Conservation (phyloP, 2,113 vertebrate species). For the Erpornis zantholeuca region DNA sequence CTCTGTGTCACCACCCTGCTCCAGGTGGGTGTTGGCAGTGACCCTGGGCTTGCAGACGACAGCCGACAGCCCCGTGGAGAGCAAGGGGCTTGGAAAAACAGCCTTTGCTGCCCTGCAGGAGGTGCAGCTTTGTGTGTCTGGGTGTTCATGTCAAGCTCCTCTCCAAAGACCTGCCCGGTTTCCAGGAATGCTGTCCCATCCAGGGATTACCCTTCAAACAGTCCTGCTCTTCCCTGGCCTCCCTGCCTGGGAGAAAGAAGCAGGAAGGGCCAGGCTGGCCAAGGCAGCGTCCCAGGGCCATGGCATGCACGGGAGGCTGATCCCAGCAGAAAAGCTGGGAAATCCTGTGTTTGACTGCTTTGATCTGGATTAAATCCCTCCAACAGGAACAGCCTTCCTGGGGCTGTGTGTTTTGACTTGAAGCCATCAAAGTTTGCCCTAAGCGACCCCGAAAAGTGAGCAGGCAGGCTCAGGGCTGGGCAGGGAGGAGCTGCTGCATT, state of each 20-base stretch:
- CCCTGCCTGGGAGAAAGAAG: neutral
- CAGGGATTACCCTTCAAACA: neutral
- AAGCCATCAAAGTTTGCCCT: neutral
- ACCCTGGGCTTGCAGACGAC: no score
- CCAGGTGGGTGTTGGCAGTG: neutral
- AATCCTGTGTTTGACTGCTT: constrained; percentile 8
- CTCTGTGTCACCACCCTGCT: neutral
- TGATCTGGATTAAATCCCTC: constrained; percentile 12
- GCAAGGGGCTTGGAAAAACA: no score
- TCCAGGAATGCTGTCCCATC: neutral
- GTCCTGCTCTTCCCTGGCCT: neutral
- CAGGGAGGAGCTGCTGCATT: neutral
- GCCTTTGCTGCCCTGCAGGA: neutral
- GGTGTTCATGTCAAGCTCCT: neutral
- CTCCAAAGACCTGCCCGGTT: neutral
- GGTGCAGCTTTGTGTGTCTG: neutral
- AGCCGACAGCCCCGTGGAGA: no score
- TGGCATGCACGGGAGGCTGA: neutral
- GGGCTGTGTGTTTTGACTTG: constrained; percentile 1
- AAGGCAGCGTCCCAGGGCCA: neutral
- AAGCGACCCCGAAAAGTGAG: neutral
- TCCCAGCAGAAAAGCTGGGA: neutral
- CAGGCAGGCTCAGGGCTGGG: neutral
- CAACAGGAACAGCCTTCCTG: neutral
- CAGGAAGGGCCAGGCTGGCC: neutral